These are phyloP conservation scores for Eira barbara DNA, from an alignment of 2,113 vertebrate genomes.

Conservation along the genomic window DNA sequence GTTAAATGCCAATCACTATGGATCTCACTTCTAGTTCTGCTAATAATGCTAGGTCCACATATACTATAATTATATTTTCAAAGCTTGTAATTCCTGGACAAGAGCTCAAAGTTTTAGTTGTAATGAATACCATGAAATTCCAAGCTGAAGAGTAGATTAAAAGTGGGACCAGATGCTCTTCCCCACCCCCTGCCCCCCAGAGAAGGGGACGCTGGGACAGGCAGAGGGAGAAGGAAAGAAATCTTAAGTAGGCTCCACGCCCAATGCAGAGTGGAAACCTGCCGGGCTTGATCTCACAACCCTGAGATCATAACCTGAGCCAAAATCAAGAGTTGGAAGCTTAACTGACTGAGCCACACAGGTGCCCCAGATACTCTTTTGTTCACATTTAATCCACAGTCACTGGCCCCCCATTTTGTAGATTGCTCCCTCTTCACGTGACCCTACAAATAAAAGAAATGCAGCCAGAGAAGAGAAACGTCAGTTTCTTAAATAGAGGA, in stretches of 20 bases:
- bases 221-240: background rate
- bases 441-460: background rate
- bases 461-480: background rate
- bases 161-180: background rate
- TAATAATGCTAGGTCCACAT: background rate
- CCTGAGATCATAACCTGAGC: background rate
- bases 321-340: background rate
- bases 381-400: background rate
- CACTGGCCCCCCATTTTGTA: background rate
- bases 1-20: background rate
- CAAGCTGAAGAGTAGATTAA: background rate
- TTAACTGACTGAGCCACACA: background rate
- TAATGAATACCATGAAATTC: background rate
- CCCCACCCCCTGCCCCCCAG: no score
- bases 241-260: background rate
- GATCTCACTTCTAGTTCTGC: background rate
- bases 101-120: constrained; percentile 3
- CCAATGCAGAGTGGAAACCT: background rate
- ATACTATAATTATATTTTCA: background rate
- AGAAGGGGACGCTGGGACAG: background rate
- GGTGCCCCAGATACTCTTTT: background rate
- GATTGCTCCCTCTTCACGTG: background rate
- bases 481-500: background rate
- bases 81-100: background rate
- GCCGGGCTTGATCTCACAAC: background rate